Conservation (phyloP, 2,113 vertebrate genomes). For the rabbit (Oryctolagus cuniculus) region DNA sequence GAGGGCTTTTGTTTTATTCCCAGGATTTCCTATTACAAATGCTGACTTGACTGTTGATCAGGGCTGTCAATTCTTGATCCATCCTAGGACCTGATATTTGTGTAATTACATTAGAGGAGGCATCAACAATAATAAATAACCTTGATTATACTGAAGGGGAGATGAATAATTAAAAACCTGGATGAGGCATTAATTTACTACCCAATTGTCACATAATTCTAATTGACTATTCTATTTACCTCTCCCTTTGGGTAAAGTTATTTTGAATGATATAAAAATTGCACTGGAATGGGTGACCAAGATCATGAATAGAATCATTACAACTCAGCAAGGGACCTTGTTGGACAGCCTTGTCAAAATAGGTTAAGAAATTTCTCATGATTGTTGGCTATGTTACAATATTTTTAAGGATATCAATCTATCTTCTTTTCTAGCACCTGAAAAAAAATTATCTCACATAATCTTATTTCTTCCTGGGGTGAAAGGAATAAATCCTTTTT, state of each 20-base stretch:
- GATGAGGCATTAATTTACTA: constrained; percentile 32
- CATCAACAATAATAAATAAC: constrained; percentile 53
- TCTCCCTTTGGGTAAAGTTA: constrained; percentile 17
- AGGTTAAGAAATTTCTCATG: constrained; percentile 41
- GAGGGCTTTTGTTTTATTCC: constrained; percentile 31
- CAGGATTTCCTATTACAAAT: background rate
- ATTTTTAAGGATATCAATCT: constrained; percentile 36
- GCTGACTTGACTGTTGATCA: constrained; percentile 22
- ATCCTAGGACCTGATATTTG: constrained; percentile 43
- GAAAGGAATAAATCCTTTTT: background rate
- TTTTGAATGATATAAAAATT: constrained; percentile 52
- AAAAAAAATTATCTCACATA: background rate
- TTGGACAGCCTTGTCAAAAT: background rate
- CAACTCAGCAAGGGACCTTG: background rate
- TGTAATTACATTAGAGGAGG: constrained; percentile 63
- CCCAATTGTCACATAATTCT: constrained; percentile 68
- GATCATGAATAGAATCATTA: constrained; percentile 17
- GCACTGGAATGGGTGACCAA: constrained; percentile 11
- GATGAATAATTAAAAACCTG: constrained; percentile 53
- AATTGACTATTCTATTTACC: constrained; percentile 45
- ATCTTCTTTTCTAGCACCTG: constrained; percentile 18
- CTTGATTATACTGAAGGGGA: constrained; percentile 44
- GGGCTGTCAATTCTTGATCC: background rate
- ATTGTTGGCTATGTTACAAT: background rate
- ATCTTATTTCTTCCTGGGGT: constrained; percentile 13